Base-by-base conservation (phyloP, 2,888 invertebrate genomes). In the Macaria liturata region DNA sequence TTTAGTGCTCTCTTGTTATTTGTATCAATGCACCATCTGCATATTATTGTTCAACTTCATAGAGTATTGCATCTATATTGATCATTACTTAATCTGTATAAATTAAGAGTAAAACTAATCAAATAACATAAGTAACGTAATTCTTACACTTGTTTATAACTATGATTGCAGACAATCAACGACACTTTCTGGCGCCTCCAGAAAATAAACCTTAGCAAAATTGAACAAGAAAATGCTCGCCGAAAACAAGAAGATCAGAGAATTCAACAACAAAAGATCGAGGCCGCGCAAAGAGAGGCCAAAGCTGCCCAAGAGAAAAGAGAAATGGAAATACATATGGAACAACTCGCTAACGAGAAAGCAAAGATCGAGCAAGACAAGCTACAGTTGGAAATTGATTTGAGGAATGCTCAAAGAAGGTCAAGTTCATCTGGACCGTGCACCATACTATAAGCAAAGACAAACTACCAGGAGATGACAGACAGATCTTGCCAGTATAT, bases 261-360 rank as follows among this genome's bases (percentile, higher is more conserved):
- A 44, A 51, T 51, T 6, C 44, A 45, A 39, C 51, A 51, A 51
- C 45, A 51, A 39, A 51, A 9, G 9, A 45, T 39, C 3, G 37
- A 39, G 45, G 45, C 34, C 3, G 47, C 34, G 20, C 47, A 47
- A 9, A 34, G 4, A 4, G 9, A 20, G 32, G n/a, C 32, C 7
- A 46, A 31, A 32, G 3, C 7, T 4, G 54, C 54, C n/a, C 58
- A 59, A 47, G 50, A 43, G 6, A 46, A 32, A 46, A 40, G 34
- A 34, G 9, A 4, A 34, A 34, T 4, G 43, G 43, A 54, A 30
- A 42, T 43, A 43, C 42, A 54, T 9, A 34, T 39, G 30, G 9
- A 5, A n/a, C 45, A 49, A 42, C 44, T 63, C 20, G 54, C 49
- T 42, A 53, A 59, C 32, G 47, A 54, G n/a, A 42, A 54, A 42